Conservation (phyloP, 2,888 invertebrate species). For the Habroteleia sp. region DNA sequence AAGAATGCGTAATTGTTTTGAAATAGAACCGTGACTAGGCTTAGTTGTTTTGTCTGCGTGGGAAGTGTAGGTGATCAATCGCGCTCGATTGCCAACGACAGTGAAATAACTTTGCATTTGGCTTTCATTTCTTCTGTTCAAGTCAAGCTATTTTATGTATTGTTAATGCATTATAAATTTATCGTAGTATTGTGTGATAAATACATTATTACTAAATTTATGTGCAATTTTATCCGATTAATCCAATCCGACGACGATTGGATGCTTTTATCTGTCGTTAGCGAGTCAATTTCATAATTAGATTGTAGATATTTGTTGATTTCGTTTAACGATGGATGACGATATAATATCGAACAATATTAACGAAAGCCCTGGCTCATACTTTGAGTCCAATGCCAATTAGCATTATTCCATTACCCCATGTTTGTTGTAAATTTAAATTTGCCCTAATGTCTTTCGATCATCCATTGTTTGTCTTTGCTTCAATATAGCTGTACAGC, state of each 20-base stretch:
- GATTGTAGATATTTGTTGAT: no score
- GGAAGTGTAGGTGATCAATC: slow-evolving; percentile 73
- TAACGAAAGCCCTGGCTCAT: no score
- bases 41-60: slow-evolving; percentile 71
- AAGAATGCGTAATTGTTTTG: slow-evolving; percentile 77
- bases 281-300: slow-evolving; percentile 14
- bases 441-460: background rate
- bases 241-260: slow-evolving; percentile 29
- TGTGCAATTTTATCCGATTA: slow-evolving; percentile 7
- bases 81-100: slow-evolving; percentile 63
- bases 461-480: slow-evolving; percentile 22
- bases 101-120: slow-evolving; percentile 53
- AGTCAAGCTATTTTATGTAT: slow-evolving; percentile 51
- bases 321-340: no score
- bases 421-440: background rate
- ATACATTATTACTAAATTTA: slow-evolving; percentile 40
- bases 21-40: slow-evolving; percentile 69
- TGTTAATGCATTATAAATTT: slow-evolving; percentile 58
- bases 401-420: no score
- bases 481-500: background rate
- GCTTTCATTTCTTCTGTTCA: slow-evolving; percentile 56
- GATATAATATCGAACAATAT: slow-evolving; percentile 5
- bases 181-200: slow-evolving; percentile 34
- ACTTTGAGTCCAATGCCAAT: slow-evolving; percentile 3
- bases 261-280: slow-evolving; percentile 8